Evolutionary conservation across 2,888 invertebrate genomes (phyloP).

Genomic region (Melipona beecheii): DNA sequence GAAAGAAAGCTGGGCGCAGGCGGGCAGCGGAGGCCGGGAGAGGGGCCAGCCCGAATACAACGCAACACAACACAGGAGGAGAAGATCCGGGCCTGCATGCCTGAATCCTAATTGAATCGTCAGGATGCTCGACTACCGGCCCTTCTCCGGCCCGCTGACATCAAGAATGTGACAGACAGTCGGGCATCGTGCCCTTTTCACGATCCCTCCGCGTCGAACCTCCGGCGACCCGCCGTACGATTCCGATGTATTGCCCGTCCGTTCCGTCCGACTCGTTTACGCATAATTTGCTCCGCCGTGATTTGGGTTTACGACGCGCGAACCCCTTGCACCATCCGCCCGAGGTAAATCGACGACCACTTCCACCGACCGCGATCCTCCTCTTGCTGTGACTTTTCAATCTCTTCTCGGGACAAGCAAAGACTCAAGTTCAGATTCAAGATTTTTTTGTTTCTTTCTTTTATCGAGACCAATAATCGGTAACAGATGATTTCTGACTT

Average conservation of each 20-base stretch:
- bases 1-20: conserved; percentile 56
- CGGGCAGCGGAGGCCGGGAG: conserved; percentile 11
- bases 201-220: conserved; percentile 63
- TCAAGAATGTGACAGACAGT: conserved; percentile 79
- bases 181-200: conserved; percentile 71
- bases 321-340: conserved; percentile 16
- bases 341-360: conserved; percentile 6
- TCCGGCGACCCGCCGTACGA: conserved; percentile 53
- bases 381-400: neutral
- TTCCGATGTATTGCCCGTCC: conserved; percentile 62
- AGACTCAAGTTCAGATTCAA: too few relatives aligned
- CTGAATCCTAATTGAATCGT: conserved; percentile 82
- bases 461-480: too few relatives aligned
- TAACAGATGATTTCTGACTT: neutral
- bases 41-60: conserved; percentile 39
- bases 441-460: too few relatives aligned
- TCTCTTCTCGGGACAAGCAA: neutral
- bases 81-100: conserved; percentile 70
- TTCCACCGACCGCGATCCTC: neutral
- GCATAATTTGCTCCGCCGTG: conserved; percentile 53
- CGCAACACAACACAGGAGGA: conserved; percentile 8
- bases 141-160: conserved; percentile 73
- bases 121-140: conserved; percentile 73
- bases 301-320: conserved; percentile 51
- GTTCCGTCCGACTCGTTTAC: conserved; percentile 41